A percentile compares a stretch with the other conserved stretches of the same genome.
Conservation (phyloP, 2,113 vertebrate genomes). For the Brachypteracias leptosomus region DNA sequence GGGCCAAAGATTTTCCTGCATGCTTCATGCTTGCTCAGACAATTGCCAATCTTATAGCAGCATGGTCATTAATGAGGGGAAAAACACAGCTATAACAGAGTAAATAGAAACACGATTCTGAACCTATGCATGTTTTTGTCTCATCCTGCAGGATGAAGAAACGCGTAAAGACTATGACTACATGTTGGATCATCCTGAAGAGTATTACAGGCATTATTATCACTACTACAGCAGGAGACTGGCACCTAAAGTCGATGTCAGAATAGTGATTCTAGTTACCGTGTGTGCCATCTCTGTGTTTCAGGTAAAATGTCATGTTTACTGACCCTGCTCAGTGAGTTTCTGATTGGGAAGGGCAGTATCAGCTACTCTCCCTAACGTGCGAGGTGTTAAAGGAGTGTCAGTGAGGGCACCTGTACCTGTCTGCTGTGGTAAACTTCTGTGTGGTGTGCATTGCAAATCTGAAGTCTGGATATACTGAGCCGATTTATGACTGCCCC, state of each 20-base stretch:
- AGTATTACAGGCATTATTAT: constrained; percentile 96
- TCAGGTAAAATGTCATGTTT: constrained; percentile 79
- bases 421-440: neutral
- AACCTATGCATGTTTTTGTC: neutral
- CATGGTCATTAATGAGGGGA: neutral
- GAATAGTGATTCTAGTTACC: constrained; percentile 89
- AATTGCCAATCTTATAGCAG: neutral
- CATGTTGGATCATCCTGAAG: constrained; percentile 96
- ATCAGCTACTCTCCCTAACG: rapidly evolving
- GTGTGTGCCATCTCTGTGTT: constrained; percentile 92
- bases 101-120: neutral
- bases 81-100: neutral
- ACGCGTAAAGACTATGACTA: constrained; percentile 93
- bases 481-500: neutral
- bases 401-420: rapidly evolving
- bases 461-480: neutral
- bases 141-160: constrained; percentile 88
- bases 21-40: neutral
- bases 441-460: neutral
- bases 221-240: constrained; percentile 90
- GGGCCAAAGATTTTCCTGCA: neutral
- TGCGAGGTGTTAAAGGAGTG: neutral
- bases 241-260: constrained; percentile 91
- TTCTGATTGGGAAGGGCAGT: neutral
- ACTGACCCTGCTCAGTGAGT: neutral